A percentile compares a stretch with the other conserved stretches of the same genome.
phyloP scores from a whole-genome alignment of 1,140 invertebrate species.

The Heliconius eleuchia region DNA sequence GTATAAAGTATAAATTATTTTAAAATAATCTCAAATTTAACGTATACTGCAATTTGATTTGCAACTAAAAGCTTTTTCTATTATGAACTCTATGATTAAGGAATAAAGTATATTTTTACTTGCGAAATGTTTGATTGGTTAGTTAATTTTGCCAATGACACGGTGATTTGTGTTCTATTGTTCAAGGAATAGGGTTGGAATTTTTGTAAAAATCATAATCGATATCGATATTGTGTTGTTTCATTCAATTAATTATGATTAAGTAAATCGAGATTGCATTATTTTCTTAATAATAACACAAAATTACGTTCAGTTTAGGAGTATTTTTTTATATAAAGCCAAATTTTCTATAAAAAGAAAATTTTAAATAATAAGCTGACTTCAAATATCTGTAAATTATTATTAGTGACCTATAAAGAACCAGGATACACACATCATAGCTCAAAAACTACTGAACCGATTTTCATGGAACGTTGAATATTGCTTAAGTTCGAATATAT shows the following conservation, averaged over 20 bases:
- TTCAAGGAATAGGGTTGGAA: background rate
- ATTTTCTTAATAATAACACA: too few relatives aligned
- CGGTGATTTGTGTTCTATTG: constrained; percentile 2
- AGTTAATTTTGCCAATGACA: background rate
- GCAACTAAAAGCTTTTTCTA: constrained; percentile 12
- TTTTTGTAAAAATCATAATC: background rate
- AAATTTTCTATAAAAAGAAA: too few relatives aligned
- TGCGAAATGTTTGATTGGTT: background rate
- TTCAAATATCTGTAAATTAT: too few relatives aligned
- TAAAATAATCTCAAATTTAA: constrained; percentile 26
- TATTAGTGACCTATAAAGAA: too few relatives aligned
- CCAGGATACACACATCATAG: too few relatives aligned
- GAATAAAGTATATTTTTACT: constrained; percentile 24
- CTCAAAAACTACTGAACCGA: too few relatives aligned
- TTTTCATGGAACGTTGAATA: too few relatives aligned
- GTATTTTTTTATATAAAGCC: too few relatives aligned
- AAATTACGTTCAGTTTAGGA: too few relatives aligned
- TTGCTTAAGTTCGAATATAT: background rate
- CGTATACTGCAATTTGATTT: constrained; percentile 44
- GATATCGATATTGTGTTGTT: background rate
- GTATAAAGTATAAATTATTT: constrained; percentile 44
- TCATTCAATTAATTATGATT: background rate
- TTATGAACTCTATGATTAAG: constrained; percentile 26
- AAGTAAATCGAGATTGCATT: background rate
- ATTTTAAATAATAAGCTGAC: too few relatives aligned